Conservation (phyloP, 64 coral and sea anemone species). For the Dendrophyllia cribrosa region DNA sequence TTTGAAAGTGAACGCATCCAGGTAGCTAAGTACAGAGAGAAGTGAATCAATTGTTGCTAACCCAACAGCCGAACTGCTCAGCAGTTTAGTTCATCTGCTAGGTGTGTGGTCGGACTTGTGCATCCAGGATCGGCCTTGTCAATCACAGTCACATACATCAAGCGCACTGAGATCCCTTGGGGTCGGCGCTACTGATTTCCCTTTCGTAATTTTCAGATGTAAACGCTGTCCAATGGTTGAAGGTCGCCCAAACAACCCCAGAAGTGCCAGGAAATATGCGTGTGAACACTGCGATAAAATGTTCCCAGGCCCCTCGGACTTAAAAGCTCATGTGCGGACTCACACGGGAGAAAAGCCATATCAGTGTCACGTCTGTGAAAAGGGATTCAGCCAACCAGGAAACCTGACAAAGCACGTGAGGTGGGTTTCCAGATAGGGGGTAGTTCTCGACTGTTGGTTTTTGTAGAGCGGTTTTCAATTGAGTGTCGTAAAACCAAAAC, state of each 20-base stretch:
- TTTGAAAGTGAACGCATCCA: too few species aligned
- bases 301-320: slow-evolving; percentile 87
- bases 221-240: slow-evolving; percentile 93
- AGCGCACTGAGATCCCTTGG: too few species aligned
- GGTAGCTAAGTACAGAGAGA: too few species aligned
- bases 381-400: slow-evolving; percentile 87
- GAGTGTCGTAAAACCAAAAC: not conserved
- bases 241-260: slow-evolving; percentile 54
- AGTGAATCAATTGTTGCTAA: too few species aligned
- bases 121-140: too few species aligned
- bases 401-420: slow-evolving; percentile 88
- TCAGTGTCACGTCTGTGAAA: slow-evolving; percentile 71
- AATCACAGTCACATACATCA: too few species aligned
- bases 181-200: too few species aligned
- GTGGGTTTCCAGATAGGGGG: not conserved
- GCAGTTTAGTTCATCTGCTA: too few species aligned
- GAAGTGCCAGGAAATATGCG: slow-evolving; percentile 58
- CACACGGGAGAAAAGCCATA: slow-evolving; percentile 95
- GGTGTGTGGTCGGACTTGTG: too few species aligned
- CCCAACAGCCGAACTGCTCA: too few species aligned
- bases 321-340: slow-evolving; percentile 75
- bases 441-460: not conserved
- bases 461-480: not conserved
- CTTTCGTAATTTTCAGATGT: slow-evolving; percentile 57
- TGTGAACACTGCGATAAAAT: slow-evolving; percentile 70